Evolutionary conservation across 2,888 invertebrate genomes (phyloP).

Genomic region (Patella caerulea): DNA sequence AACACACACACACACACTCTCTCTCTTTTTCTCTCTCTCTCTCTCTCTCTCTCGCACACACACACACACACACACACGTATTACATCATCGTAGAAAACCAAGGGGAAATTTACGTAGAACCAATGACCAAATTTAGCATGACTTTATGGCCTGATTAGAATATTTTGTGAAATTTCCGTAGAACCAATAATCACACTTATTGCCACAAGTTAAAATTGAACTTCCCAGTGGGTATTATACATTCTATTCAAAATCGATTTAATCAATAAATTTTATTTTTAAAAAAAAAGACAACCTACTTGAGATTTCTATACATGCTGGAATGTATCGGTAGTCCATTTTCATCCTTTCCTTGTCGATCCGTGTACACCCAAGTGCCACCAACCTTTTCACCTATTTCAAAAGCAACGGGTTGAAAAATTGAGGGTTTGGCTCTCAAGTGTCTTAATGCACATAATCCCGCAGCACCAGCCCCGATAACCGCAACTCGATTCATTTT

Average conservation of each 20-base stretch:
- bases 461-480: constrained; percentile 92
- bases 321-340: constrained; percentile 87
- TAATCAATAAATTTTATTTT: too few species aligned
- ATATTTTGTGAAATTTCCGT: too few species aligned
- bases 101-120: too few species aligned
- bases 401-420: constrained; percentile 76
- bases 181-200: too few species aligned
- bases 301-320: constrained; percentile 92
- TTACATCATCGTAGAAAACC: not conserved
- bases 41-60: not conserved
- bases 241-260: too few species aligned
- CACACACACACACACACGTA: not conserved
- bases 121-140: too few species aligned
- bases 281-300: constrained; percentile 74
- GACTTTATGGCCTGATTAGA: too few species aligned
- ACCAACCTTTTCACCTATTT: constrained; percentile 83
- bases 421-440: constrained; percentile 70
- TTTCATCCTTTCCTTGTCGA: constrained; percentile 80
- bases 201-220: too few species aligned
- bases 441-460: constrained; percentile 84
- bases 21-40: too few species aligned
- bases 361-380: constrained; percentile 94
- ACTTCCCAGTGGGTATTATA: too few species aligned
- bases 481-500: constrained; percentile 76
- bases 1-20: too few species aligned